These are phyloP conservation scores for Heterohyrax brucei DNA, from an alignment of 2,797 vertebrate species.

Conservation along the genomic window DNA sequence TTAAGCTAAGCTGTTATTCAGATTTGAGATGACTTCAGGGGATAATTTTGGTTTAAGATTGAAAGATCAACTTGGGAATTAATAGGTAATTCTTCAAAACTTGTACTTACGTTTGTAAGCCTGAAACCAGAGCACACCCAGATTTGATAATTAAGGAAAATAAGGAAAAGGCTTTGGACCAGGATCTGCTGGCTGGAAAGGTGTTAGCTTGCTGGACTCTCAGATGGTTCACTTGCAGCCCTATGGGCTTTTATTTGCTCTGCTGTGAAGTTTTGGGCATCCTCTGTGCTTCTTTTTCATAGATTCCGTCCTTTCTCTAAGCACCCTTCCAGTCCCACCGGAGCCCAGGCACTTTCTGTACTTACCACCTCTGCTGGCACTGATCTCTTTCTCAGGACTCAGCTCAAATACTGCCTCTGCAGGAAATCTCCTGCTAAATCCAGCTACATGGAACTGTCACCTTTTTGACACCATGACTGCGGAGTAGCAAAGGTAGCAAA, in stretches of 20 bases:
- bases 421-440: slow-evolving; percentile 5
- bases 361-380: neutral
- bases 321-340: neutral
- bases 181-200: neutral
- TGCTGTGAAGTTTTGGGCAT: neutral
- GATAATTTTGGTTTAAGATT: too few species aligned
- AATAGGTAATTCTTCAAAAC: neutral
- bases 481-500: neutral
- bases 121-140: neutral
- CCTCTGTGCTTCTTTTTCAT: neutral
- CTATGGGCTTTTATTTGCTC: neutral
- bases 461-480: neutral
- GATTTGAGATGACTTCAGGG: too few species aligned
- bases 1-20: too few species aligned
- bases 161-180: neutral
- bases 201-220: neutral
- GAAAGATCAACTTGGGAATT: too few species aligned
- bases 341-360: neutral
- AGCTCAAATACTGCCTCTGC: neutral
- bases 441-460: neutral
- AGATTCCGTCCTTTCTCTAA: neutral
- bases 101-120: neutral
- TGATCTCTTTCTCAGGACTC: neutral
- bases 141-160: neutral
- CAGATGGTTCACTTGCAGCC: neutral